A percentile compares a stretch with the other conserved stretches of the same genome.
Conservation (phyloP, 2,797 vertebrate genomes). For the Syncerus caffer region DNA sequence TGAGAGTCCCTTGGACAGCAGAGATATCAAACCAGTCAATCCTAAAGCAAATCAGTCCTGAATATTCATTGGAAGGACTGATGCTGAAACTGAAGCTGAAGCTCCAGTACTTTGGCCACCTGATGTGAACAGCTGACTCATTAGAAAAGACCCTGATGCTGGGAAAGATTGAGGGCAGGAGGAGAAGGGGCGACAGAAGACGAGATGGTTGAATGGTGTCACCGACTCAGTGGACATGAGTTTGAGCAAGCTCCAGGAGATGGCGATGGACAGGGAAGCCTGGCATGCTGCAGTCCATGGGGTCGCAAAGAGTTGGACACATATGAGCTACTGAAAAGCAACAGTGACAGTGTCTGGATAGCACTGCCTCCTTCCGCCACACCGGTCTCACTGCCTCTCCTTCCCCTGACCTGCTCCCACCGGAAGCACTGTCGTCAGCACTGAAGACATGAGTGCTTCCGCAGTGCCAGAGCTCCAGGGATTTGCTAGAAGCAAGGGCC, state of each 20-base stretch:
- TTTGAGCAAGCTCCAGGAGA: neutral
- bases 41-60: neutral
- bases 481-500: neutral
- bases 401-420: neutral
- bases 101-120: neutral
- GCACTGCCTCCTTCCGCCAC: neutral
- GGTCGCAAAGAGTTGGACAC: neutral
- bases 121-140: neutral
- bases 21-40: neutral
- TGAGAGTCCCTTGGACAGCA: neutral
- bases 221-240: neutral
- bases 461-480: neutral
- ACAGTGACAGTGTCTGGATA: neutral
- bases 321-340: neutral
- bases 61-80: neutral
- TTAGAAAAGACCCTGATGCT: neutral
- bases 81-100: neutral
- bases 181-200: neutral
- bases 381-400: neutral
- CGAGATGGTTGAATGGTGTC: neutral
- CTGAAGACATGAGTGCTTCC: neutral
- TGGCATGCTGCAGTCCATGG: neutral
- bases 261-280: neutral
- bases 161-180: neutral
- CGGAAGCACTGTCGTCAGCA: neutral